Conservation (phyloP, 2,797 vertebrate genomes). For the Pachyuromys duprasi region DNA sequence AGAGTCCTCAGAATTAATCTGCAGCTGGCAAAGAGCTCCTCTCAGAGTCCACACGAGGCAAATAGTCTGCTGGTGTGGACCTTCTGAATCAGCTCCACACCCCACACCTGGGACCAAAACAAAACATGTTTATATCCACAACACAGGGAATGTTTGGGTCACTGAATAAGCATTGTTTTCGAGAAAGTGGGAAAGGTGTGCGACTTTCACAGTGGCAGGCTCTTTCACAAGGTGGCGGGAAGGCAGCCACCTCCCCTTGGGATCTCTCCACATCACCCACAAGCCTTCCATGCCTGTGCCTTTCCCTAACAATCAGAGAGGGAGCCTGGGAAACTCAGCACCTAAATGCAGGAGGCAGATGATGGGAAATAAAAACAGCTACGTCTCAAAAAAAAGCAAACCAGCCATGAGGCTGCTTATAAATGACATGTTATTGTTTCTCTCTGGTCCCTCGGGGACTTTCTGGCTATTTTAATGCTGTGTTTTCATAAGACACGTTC, state of each 20-base stretch:
- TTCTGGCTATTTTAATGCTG: not conserved
- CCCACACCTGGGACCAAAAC: too few relatives aligned
- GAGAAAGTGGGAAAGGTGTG: not conserved
- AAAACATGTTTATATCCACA: too few relatives aligned
- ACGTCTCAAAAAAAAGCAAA: too few relatives aligned
- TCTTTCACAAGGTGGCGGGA: not conserved
- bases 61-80: too few relatives aligned
- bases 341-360: not conserved
- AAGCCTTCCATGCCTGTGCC: not conserved
- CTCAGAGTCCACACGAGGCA: too few relatives aligned
- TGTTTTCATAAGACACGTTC: not conserved
- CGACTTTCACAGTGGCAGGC: rapidly evolving
- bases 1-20: too few relatives aligned
- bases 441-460: not conserved
- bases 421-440: too few relatives aligned
- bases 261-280: not conserved
- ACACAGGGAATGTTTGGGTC: too few relatives aligned
- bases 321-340: not conserved
- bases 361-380: not conserved
- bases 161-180: not conserved
- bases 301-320: not conserved
- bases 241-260: not conserved
- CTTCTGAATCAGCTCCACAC: too few relatives aligned
- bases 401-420: not conserved
- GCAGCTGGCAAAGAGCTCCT: too few relatives aligned